phyloP scores from a whole-genome alignment of 2,888 invertebrate genomes.

The Leucozona laternaria region DNA sequence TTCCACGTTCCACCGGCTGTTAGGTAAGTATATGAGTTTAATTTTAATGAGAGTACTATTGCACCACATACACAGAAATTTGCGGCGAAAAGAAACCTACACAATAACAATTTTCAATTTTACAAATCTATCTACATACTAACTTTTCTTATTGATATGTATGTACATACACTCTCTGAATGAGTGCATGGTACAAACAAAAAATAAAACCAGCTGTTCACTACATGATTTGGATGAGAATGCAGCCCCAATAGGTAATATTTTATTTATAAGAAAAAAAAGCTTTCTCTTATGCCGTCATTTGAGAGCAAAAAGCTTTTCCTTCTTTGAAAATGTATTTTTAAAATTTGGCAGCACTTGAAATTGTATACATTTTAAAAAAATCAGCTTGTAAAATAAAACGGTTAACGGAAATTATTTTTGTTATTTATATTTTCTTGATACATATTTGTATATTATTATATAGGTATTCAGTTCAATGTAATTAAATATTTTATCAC shows the following conservation, averaged over 20 bases:
- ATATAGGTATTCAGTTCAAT: too few species aligned
- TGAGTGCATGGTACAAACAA: constrained; percentile 34
- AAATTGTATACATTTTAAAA: constrained; percentile 45
- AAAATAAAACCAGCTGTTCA: constrained; percentile 19
- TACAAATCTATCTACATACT: neutral
- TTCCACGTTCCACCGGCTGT: constrained; percentile 19
- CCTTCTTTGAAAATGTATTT: too few species aligned
- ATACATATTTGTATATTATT: too few species aligned
- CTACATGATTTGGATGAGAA: constrained; percentile 8
- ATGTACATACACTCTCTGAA: neutral
- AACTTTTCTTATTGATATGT: neutral
- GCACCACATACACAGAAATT: neutral
- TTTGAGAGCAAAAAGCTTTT: neutral
- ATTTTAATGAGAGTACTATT: neutral
- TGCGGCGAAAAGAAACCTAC: constrained; percentile 14
- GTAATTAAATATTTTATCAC: too few species aligned
- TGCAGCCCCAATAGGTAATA: neutral
- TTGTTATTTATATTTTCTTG: neutral
- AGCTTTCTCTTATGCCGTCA: neutral
- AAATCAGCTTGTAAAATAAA: neutral
- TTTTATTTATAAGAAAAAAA: neutral
- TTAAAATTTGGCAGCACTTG: constrained; percentile 29
- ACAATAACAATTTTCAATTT: neutral
- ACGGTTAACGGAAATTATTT: constrained; percentile 19
- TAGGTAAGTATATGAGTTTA: constrained; percentile 15